These are phyloP conservation scores for Sebastes miniatus DNA, from an alignment of 2,797 vertebrate species.

Conservation along the genomic window DNA sequence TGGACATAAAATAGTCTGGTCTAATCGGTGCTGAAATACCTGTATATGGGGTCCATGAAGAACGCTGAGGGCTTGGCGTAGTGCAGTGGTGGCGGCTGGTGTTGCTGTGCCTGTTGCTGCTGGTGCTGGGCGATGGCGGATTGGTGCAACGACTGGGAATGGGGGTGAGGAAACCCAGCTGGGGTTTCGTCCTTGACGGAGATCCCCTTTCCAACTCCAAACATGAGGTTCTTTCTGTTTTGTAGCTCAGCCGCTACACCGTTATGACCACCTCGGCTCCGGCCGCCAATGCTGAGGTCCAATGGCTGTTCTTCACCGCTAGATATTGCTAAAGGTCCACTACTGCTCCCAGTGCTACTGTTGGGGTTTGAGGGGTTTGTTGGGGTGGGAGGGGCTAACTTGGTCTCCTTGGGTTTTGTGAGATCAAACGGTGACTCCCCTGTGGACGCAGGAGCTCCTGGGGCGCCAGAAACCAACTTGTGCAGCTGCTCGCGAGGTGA, in stretches of 20 bases:
- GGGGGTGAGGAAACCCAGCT: conserved; percentile 76
- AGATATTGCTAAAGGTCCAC: conserved; percentile 64
- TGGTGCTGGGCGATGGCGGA: conserved; percentile 77
- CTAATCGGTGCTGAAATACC: conserved; percentile 90
- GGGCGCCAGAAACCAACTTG: conserved; percentile 83
- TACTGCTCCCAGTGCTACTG: conserved; percentile 60
- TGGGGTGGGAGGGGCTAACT: conserved; percentile 79
- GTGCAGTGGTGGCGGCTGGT: conserved; percentile 92
- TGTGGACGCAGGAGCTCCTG: conserved; percentile 80
- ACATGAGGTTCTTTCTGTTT: conserved; percentile 90
- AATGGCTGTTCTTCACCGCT: conserved; percentile 93
- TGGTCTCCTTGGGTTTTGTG: conserved; percentile 93
- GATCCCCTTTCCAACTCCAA: conserved; percentile 84
- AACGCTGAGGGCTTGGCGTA: conserved; percentile 98
- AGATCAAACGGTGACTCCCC: conserved; percentile 95
- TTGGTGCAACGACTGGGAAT: conserved; percentile 85
- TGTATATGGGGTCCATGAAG: conserved; percentile 99
- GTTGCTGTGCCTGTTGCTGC: conserved; percentile 82
- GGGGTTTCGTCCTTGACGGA: conserved; percentile 83
- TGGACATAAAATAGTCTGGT: conserved; percentile 41
- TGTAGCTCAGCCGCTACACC: conserved; percentile 83
- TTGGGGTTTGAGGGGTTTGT: conserved; percentile 77
- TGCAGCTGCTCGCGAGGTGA: conserved; percentile 89
- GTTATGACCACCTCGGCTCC: conserved; percentile 91
- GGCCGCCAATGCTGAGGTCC: conserved; percentile 95